phyloP scores from a whole-genome alignment of 2,113 vertebrate species.

The Stomatorhinus ivindoensis region DNA sequence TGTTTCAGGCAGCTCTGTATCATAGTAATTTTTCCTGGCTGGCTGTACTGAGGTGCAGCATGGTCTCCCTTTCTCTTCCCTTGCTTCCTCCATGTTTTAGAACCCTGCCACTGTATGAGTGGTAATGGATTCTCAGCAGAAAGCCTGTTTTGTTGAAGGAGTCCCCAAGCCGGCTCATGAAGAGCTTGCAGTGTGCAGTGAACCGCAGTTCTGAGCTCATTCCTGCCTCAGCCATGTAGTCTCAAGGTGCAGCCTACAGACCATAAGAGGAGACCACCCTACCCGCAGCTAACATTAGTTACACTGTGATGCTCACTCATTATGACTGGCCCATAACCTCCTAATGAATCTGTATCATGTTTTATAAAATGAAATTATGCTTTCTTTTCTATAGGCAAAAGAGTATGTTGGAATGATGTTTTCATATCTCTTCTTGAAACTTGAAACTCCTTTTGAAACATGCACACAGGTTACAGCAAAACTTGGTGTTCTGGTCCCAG shows the following conservation, averaged over 20 bases:
- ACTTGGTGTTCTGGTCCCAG: not conserved
- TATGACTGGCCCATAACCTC: not conserved
- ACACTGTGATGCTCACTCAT: not conserved
- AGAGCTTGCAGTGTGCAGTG: slow-evolving; percentile 13
- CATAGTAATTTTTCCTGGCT: not conserved
- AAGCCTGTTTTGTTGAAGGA: not conserved
- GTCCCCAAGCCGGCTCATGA: not conserved
- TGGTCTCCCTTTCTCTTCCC: not conserved
- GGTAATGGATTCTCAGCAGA: slow-evolving; percentile 2
- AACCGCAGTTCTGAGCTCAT: not conserved
- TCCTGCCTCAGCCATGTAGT: not conserved
- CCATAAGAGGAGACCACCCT: not conserved
- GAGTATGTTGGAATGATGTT: not conserved
- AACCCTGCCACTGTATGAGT: not conserved
- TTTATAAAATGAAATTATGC: not conserved
- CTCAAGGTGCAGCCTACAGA: not conserved
- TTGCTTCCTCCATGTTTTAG: not conserved
- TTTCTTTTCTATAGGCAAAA: not conserved
- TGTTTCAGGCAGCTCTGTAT: not conserved
- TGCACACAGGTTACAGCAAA: not conserved
- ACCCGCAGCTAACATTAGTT: not conserved
- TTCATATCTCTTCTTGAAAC: not conserved
- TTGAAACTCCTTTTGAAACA: not conserved
- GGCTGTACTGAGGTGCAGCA: not conserved
- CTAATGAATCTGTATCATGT: not conserved